These are phyloP conservation scores for Cataglyphis albicans DNA, from an alignment of 2,888 invertebrate genomes.

Conservation along the genomic window DNA sequence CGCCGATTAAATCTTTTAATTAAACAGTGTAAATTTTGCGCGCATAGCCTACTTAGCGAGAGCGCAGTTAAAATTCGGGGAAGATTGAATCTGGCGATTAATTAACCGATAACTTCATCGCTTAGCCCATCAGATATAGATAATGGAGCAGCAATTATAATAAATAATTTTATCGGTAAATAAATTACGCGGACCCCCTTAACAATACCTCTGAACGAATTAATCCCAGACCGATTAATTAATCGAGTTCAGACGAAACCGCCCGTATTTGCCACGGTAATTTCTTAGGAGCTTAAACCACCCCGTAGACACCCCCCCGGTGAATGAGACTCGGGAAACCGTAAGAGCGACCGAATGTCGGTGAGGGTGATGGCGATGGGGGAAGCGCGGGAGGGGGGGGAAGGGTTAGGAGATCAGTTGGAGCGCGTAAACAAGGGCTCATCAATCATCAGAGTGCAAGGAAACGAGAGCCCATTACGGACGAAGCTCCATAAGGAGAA, in stretches of 20 bases:
- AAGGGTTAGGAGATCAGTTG: conserved; percentile 60
- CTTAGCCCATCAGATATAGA: conserved; percentile 30
- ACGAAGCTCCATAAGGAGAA: conserved; percentile 49
- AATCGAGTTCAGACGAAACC: conserved; percentile 11
- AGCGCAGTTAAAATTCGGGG: conserved; percentile 43
- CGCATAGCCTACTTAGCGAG: conserved; percentile 42
- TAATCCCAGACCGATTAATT: conserved; percentile 40
- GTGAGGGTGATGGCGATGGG: conserved; percentile 34
- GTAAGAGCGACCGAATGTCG: conserved; percentile 60
- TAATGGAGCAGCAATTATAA: conserved; percentile 34
- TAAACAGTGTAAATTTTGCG: conserved; percentile 51
- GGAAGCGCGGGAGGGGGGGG: background rate
- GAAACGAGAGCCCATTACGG: conserved; percentile 66
- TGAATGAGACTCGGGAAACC: conserved; percentile 59
- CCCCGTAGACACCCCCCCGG: conserved; percentile 45
- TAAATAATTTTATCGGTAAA: conserved; percentile 36
- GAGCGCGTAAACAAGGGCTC: conserved; percentile 75
- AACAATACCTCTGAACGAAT: conserved; percentile 2
- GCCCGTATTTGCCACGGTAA: conserved; percentile 31
- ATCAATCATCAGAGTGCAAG: conserved; percentile 76
- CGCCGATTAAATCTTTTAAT: conserved; percentile 57
- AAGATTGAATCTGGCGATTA: conserved; percentile 49
- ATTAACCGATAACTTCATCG: conserved; percentile 54
- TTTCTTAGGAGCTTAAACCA: conserved; percentile 49
- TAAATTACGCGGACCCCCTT: conserved; percentile 27